Conservation (phyloP, 2,888 invertebrate species). For the Ectropis crepuscularia region DNA sequence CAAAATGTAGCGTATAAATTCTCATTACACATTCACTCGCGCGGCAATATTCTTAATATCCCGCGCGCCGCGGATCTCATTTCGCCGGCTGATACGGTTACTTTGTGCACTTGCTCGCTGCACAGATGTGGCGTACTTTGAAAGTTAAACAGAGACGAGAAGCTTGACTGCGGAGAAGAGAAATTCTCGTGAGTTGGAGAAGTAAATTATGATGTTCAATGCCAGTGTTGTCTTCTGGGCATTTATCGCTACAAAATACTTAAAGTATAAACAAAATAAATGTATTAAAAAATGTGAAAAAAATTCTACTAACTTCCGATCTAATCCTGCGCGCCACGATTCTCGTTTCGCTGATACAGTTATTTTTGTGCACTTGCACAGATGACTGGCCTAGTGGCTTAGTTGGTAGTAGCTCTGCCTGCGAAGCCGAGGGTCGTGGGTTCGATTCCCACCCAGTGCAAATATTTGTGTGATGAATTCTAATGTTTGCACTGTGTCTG, state of each 20-base stretch:
- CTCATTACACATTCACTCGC: conserved; percentile 26
- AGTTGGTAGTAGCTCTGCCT: too few relatives aligned
- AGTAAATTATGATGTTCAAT: too few relatives aligned
- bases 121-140: conserved; percentile 27
- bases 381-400: too few relatives aligned
- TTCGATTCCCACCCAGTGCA: too few relatives aligned
- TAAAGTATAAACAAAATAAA: too few relatives aligned
- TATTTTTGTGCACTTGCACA: conserved; percentile 32
- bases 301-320: too few relatives aligned
- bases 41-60: conserved; percentile 30
- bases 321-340: conserved; percentile 16
- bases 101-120: conserved; percentile 26
- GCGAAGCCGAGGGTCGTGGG: too few relatives aligned
- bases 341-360: conserved; percentile 30
- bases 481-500: too few relatives aligned
- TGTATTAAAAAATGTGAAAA: too few relatives aligned
- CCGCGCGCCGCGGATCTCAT: conserved; percentile 23
- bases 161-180: not conserved
- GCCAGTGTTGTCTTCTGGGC: too few relatives aligned
- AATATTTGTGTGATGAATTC: too few relatives aligned
- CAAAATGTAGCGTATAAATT: conserved; percentile 24
- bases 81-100: conserved; percentile 25
- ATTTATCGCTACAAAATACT: too few relatives aligned
- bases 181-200: not conserved
- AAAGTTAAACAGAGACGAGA: not conserved